Conservation (phyloP, 2,113 vertebrate species). For the Lagopus muta region DNA sequence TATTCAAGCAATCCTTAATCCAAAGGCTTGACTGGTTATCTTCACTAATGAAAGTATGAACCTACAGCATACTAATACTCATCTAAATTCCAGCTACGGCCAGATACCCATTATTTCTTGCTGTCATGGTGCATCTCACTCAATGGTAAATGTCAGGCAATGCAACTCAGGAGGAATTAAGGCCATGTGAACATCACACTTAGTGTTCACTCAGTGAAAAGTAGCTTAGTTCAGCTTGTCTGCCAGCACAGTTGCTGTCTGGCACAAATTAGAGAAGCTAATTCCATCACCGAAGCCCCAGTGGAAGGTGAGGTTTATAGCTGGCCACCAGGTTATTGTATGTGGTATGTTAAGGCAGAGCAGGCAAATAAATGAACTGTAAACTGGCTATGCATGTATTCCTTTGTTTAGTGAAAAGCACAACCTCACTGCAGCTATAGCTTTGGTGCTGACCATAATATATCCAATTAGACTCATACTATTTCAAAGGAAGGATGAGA, state of each 20-base stretch:
- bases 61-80: background rate
- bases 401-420: background rate
- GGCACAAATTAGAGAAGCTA: constrained; percentile 20
- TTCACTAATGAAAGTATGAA: background rate
- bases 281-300: background rate
- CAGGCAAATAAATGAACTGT: background rate
- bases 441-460: background rate
- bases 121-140: fast-evolving
- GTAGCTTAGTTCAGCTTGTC: constrained; percentile 42
- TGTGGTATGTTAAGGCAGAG: background rate
- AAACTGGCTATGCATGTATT: background rate
- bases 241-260: background rate
- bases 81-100: background rate
- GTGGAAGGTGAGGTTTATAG: background rate
- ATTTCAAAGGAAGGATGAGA: background rate
- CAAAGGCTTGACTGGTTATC: background rate
- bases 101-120: background rate
- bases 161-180: background rate
- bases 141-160: background rate
- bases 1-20: background rate
- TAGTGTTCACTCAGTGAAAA: background rate
- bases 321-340: background rate
- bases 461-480: background rate
- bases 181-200: background rate
- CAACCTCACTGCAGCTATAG: background rate